Evolutionary conservation across 2,797 vertebrate species (phyloP), one percentile per base, ranked within the genome.

Genomic region (Peromyscus aztecus): DNA sequence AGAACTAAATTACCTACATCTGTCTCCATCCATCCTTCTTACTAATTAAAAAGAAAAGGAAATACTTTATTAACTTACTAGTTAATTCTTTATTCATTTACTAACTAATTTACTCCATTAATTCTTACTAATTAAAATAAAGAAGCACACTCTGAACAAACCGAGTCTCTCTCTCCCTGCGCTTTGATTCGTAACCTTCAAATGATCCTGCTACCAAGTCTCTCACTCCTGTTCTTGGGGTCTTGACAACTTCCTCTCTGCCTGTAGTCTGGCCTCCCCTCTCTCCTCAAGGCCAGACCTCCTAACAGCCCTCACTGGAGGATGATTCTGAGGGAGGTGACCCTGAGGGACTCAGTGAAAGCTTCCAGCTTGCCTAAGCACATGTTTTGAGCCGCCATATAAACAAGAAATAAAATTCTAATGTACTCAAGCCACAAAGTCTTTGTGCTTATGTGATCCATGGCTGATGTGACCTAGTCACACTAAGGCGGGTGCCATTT

Each of bases 321-420:
- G 29, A 37, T 21, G 4, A 37, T 84, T 73, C 71, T 88, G 49
- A 77, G 63, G 27, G 46, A 77, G 55, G 71, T 27, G 71, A 63
- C 55, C 71, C 29, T 23, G 43, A 9, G 21, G 37, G 40, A 46
- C 21, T 61, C 13, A 9, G 59, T n/a, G 31, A 71, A 91, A 83
- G 63, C 57, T 87, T 65, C 69, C 81, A 52, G 37, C 65, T 55
- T 85, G 57, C 91, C 40, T 17, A 8, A 85, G 71, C 31, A 61
- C 59, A 40, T 59, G 14, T 90, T 88, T 27, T 91, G 29, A 90
- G 34, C 40, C 89, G 14, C 69, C 80, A 31, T 2, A 67, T 73
- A 94, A 96, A 92, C 16, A 89, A 94, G 55, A 80, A 86, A 69
- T 21, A 40, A 94, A 67, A 31, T 84, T 61, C 24, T 24, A 7